Percentiles rank a stretch among this genome's conserved stretches.
Conservation (phyloP, 2,888 invertebrate species). For the Eupelmus urozonus region DNA sequence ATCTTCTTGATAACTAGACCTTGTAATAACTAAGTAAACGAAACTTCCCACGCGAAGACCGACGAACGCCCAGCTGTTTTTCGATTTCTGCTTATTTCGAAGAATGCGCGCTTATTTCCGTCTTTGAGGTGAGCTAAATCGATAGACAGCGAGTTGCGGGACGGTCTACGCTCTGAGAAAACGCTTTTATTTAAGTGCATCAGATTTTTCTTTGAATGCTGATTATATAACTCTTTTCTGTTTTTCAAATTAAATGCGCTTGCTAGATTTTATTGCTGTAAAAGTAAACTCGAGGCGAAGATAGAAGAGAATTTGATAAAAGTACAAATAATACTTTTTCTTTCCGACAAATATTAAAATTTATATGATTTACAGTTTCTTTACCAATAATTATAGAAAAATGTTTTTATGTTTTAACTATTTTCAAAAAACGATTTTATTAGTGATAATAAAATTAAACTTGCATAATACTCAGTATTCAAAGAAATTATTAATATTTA, state of each 20-base stretch:
- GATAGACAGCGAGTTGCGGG: constrained; percentile 25
- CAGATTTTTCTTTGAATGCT: constrained; percentile 22
- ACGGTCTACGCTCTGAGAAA: constrained; percentile 40
- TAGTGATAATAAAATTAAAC: too few relatives aligned
- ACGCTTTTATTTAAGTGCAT: constrained; percentile 35
- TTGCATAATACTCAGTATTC: too few relatives aligned
- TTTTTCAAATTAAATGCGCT: too few relatives aligned
- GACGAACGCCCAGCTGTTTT: not conserved
- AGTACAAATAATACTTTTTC: too few relatives aligned
- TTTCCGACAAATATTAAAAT: too few relatives aligned
- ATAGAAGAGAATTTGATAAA: too few relatives aligned
- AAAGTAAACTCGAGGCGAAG: too few relatives aligned
- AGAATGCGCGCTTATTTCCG: not conserved
- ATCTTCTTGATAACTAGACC: constrained; percentile 74
- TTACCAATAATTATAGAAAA: too few relatives aligned
- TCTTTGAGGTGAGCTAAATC: constrained; percentile 30
- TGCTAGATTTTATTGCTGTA: too few relatives aligned
- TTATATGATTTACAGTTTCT: too few relatives aligned
- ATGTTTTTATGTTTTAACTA: too few relatives aligned
- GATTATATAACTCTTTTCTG: not conserved
- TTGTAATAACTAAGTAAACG: constrained; percentile 63
- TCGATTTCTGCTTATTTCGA: constrained; percentile 12
- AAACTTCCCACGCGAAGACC: constrained; percentile 38
- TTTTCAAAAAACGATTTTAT: too few relatives aligned
- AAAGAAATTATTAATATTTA: not conserved